Evolutionary conservation across 2,113 vertebrate species (phyloP), one percentile per base, ranked within the genome.

Genomic region (Leiothrix lutea): DNA sequence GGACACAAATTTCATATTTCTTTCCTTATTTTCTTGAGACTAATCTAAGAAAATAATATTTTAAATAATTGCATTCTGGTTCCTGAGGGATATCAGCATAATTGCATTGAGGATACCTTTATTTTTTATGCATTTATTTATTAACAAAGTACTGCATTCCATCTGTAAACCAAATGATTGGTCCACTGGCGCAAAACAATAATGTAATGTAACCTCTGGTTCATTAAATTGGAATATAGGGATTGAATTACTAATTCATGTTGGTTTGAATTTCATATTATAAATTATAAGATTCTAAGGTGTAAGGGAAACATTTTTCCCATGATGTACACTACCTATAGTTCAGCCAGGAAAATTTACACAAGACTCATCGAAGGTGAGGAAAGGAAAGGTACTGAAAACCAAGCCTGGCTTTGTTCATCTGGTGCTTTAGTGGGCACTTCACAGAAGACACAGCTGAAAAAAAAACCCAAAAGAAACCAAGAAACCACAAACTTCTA

Each of bases 181-280:
- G 97, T 98, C 98, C 98, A 97, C 94, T 97, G 96, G 98, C 98
- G 98, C 98, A 98, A 96, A 98, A 98, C 97, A 98, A 98, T 98
- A 97, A 98, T 93, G 96, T 87, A 97, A 80, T 88, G 93, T 97
- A 98, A 94, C 87, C 86, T 89, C 97, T 89, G 86, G 95, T 97
- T 98, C 97, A 97, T 98, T 98, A 98, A 98, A 97, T 93, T 96
- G 97, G 97, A 98, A 98, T 97, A 97, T 89, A 90, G 96, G 65
- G 95, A 97, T 97, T 96, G 97, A 97, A 98, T 98, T 97, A 96
- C 97, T 98, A 98, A 98, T 98, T 98, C 97, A 95, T 74, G 54
- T 97, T 97, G 91, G 94, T 97, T 98, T 97, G 97, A 97, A 98
- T 98, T 97, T 98, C 95, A 25, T 81, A 71, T 97, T 97, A 96